phyloP scores from a whole-genome alignment of 1,140 invertebrate genomes.

The Eupeodes corollae region DNA sequence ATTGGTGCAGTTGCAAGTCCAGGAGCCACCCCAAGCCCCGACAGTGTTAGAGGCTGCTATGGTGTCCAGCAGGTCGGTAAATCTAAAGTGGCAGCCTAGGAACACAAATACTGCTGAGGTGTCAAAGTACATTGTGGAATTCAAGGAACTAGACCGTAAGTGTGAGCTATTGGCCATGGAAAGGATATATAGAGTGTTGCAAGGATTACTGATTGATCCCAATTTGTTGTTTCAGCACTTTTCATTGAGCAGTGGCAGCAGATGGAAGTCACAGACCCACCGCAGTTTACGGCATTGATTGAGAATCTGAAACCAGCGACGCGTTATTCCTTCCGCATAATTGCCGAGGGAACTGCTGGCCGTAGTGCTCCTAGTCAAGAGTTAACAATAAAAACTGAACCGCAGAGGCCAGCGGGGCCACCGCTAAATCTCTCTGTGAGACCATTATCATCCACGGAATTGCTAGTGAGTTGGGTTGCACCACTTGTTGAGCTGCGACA shows the following conservation, averaged over 20 bases:
- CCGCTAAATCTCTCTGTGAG: constrained; percentile 58
- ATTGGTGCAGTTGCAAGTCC: constrained; percentile 65
- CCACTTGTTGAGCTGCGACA: constrained; percentile 56
- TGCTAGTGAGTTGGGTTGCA: constrained; percentile 65
- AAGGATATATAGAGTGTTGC: too few relatives aligned
- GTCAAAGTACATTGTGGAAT: constrained; percentile 62
- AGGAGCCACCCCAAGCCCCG: constrained; percentile 66
- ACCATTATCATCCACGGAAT: constrained; percentile 61
- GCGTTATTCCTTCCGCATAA: constrained; percentile 58
- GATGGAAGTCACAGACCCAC: constrained; percentile 50
- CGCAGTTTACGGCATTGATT: constrained; percentile 49
- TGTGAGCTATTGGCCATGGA: neutral
- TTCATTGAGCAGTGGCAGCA: constrained; percentile 51
- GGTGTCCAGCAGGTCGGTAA: constrained; percentile 56
- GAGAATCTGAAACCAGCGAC: constrained; percentile 68
- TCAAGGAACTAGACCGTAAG: constrained; percentile 50
- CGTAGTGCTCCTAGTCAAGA: constrained; percentile 59
- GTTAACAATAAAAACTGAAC: constrained; percentile 56
- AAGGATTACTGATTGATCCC: neutral
- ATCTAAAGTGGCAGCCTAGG: constrained; percentile 65
- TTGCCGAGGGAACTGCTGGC: constrained; percentile 66
- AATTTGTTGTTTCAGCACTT: constrained; percentile 9
- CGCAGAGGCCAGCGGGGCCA: constrained; percentile 64
- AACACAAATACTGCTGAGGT: constrained; percentile 55
- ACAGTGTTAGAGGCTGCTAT: constrained; percentile 54